Percentiles rank a stretch among this genome's conserved stretches.
Conservation (phyloP, 2,113 vertebrate species). For the Tenrec ecaudatus region DNA sequence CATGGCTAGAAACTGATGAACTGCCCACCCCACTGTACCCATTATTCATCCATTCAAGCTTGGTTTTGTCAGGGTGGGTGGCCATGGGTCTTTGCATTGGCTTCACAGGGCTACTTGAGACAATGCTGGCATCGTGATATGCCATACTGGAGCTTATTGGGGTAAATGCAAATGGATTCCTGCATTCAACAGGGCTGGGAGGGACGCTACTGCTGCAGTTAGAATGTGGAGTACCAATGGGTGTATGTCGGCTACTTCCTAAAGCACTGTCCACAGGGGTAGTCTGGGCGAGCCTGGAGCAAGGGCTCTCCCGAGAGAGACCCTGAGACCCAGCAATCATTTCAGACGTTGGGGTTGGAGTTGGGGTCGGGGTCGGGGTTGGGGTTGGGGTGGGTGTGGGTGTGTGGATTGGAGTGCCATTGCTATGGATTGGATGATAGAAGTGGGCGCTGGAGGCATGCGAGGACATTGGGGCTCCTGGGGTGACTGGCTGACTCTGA, state of each 20-base stretch:
- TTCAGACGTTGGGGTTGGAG: slow-evolving; percentile 94
- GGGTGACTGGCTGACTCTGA: slow-evolving; percentile 88
- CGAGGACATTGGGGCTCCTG: slow-evolving; percentile 87
- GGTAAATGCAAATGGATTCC: slow-evolving; percentile 98
- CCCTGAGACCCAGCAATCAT: slow-evolving; percentile 92
- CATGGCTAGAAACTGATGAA: slow-evolving; percentile 88
- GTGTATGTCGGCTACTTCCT: slow-evolving; percentile 96
- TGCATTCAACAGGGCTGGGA: slow-evolving; percentile 97
- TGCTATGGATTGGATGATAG: slow-evolving; percentile 91
- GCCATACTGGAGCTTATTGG: slow-evolving; percentile 97
- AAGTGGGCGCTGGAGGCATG: slow-evolving; percentile 89
- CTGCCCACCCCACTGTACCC: slow-evolving; percentile 89
- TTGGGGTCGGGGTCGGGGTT: slow-evolving; percentile 93
- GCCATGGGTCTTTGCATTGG: slow-evolving; percentile 99
- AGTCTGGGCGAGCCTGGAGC: slow-evolving; percentile 91
- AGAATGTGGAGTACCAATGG: slow-evolving; percentile 96
- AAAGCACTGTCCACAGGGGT: slow-evolving; percentile 96
- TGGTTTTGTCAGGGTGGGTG: slow-evolving; percentile 97
- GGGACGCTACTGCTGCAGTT: slow-evolving; percentile 98
- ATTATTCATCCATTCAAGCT: slow-evolving; percentile 98
- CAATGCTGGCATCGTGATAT: slow-evolving; percentile 94
- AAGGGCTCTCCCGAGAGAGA: slow-evolving; percentile 94
- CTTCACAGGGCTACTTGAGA: slow-evolving; percentile 97
- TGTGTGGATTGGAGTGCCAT: slow-evolving; percentile 92
- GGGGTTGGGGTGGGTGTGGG: slow-evolving; percentile 91